Evolutionary conservation across 2,113 vertebrate species (phyloP).

Genomic region (Sardina pilchardus): DNA sequence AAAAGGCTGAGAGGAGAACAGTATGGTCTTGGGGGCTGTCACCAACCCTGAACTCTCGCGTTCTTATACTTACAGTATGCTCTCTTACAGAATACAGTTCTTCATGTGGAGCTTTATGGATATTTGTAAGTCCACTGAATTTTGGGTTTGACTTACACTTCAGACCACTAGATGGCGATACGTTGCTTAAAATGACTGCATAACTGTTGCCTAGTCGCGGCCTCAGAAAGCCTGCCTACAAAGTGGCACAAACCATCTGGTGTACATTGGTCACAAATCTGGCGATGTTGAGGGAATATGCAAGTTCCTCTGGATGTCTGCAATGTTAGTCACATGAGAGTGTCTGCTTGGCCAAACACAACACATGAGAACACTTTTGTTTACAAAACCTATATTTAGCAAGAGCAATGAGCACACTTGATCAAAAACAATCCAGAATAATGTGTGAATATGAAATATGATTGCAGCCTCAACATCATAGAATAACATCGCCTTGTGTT

Average conservation of each 20-base stretch:
- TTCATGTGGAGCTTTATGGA: no score
- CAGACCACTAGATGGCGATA: background rate
- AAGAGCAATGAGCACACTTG: background rate
- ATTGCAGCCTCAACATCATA: background rate
- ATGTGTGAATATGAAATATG: background rate
- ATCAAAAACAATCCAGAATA: background rate
- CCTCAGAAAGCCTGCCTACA: conserved; percentile 4
- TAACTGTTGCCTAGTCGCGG: background rate
- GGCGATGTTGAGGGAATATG: background rate
- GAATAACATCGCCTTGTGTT: background rate
- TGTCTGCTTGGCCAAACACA: background rate
- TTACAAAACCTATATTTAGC: background rate
- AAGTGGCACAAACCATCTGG: conserved; percentile 16
- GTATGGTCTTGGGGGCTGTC: background rate
- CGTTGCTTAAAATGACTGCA: background rate
- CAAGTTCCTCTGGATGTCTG: conserved; percentile 2
- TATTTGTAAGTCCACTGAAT: background rate
- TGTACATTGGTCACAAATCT: conserved; percentile 11
- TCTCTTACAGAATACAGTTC: background rate
- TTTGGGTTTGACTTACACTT: background rate
- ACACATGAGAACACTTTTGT: background rate
- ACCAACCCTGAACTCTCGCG: background rate
- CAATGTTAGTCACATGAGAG: background rate
- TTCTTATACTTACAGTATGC: no score
- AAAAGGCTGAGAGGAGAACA: background rate